phyloP scores from a whole-genome alignment of 2,888 invertebrate genomes.

The Brachyptera risi region DNA sequence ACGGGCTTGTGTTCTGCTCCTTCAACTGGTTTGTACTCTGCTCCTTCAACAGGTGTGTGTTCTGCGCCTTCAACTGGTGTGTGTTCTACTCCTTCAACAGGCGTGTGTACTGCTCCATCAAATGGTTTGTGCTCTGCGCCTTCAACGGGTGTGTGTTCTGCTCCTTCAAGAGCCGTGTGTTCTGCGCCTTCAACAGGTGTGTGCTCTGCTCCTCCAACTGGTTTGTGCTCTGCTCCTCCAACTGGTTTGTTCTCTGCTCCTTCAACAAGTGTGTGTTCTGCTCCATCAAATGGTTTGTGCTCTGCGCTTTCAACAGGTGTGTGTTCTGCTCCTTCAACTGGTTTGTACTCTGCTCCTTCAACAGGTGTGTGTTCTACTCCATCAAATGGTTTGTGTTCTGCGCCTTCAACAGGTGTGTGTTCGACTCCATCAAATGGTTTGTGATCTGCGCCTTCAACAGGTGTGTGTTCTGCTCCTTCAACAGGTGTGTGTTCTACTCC shows the following conservation, averaged over 20 bases:
- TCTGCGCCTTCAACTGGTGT: not conserved
- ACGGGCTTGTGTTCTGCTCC: not conserved
- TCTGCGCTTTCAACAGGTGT: slow-evolving; percentile 26
- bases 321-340: slow-evolving; percentile 25
- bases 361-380: slow-evolving; percentile 12
- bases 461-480: slow-evolving; percentile 35
- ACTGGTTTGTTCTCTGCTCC: not conserved
- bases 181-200: not conserved
- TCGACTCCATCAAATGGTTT: too few relatives aligned
- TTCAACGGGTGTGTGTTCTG: too few relatives aligned
- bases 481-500: slow-evolving; percentile 31
- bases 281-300: not conserved
- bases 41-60: not conserved
- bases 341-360: slow-evolving; percentile 15
- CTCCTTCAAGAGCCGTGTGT: not conserved
- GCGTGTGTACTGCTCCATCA: slow-evolving; percentile 24
- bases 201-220: not conserved
- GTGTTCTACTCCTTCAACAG: not conserved
- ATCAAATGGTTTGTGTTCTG: slow-evolving; percentile 7
- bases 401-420: slow-evolving; percentile 25
- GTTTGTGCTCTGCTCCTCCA: not conserved
- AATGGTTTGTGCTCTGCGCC: slow-evolving; percentile 29
- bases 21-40: not conserved
- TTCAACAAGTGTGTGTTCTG: not conserved
- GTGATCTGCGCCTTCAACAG: too few relatives aligned